Evolutionary conservation across 2,888 invertebrate genomes (phyloP), one percentile per base, ranked within the genome.

Genomic region (Agonopterix alstromeriana): DNA sequence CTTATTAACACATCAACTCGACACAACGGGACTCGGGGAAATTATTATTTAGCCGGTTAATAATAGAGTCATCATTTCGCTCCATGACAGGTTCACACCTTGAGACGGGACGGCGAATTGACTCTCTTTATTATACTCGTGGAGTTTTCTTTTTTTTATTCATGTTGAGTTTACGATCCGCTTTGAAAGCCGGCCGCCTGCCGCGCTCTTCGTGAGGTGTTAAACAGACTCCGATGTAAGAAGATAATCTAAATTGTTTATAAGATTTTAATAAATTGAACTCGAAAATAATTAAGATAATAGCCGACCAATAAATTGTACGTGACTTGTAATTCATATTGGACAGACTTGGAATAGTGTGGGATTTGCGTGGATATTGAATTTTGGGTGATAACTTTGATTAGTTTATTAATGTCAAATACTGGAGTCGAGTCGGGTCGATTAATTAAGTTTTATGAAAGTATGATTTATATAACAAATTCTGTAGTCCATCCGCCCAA

Each of bases 1-100:
- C 70, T 74, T 76, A 77, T 77, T 76, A 80, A 73, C 74, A 72
- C 74, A 75, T 76, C 73, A 73, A 64, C 60, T 55, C 53, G 54
- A 53, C 63, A 54, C 74, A 76, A 75, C 78, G 76, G 79, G 68
- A 75, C 73, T 67, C 60, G 52, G 57, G 58, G 65, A 68, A 69
- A 71, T 83, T 80, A 81, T 83, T 82, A 83, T 81, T 83, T 82
- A 77, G 78, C 65, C 76, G 79, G 71, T 62, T 87, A 84, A 85
- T 87, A 86, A 87, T 85, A 84, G 82, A 87, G 84, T 77, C 83
- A 82, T 88, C 86, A 82, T 83, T 81, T 78, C 77, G 69, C 62
- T 66, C 27, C 81, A 71, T 83, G 86, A 87, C 88, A 87, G 88
- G 77, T 88, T 87, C 84, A 86, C 88, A 88, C 88, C 86, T 85